Percentiles rank a stretch among this genome's conserved stretches.
phyloP scores from a whole-genome alignment of 1,140 invertebrate species.

The Melipona quadrifasciata region DNA sequence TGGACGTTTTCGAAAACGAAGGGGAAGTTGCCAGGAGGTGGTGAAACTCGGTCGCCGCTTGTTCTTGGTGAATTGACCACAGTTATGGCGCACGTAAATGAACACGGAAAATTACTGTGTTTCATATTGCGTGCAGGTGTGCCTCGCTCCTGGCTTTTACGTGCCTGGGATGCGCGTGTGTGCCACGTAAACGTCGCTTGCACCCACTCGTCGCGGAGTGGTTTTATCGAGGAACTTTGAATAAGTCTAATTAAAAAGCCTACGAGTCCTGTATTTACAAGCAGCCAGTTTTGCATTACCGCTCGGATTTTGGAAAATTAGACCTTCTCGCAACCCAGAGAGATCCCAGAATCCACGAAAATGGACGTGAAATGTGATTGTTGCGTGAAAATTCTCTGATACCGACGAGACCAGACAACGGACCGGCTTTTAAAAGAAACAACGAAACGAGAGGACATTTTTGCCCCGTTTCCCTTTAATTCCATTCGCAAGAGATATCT shows the following conservation, averaged over 20 bases:
- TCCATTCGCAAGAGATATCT: too few relatives aligned
- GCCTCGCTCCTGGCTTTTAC: background rate
- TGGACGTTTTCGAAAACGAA: conserved; percentile 26
- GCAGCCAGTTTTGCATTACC: too few relatives aligned
- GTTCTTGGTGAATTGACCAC: conserved; percentile 36
- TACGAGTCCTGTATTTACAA: background rate
- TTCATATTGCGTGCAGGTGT: conserved; percentile 31
- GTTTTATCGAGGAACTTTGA: conserved; percentile 13
- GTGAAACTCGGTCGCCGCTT: conserved; percentile 30
- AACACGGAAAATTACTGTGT: conserved; percentile 34
- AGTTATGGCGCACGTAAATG: conserved; percentile 30
- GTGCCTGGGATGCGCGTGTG: background rate
- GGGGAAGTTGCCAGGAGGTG: conserved; percentile 34
- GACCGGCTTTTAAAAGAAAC: too few relatives aligned
- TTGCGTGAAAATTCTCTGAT: too few relatives aligned
- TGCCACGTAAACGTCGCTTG: background rate
- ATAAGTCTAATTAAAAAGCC: conserved; percentile 2
- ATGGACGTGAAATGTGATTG: too few relatives aligned
- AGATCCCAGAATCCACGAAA: too few relatives aligned
- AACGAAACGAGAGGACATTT: too few relatives aligned
- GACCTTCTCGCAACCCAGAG: too few relatives aligned
- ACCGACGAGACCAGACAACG: too few relatives aligned
- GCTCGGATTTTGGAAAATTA: background rate
- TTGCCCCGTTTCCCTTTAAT: too few relatives aligned
- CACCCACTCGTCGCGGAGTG: background rate